Percentiles rank a stretch among this genome's conserved stretches.
phyloP scores from a whole-genome alignment of 1,140 invertebrate species.

The Patella vulgata region DNA sequence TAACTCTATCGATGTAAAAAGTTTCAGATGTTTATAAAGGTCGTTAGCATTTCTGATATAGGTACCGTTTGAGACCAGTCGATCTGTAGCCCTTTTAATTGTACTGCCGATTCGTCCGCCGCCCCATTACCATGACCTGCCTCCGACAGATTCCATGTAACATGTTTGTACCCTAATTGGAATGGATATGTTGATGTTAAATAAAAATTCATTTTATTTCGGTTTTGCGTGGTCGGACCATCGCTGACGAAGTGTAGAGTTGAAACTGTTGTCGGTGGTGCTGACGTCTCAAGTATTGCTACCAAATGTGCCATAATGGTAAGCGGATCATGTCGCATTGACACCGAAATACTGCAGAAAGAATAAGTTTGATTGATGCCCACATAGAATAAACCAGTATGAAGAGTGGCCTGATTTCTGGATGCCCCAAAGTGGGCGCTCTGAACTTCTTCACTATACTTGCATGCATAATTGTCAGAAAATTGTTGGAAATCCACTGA shows the following conservation, averaged over 20 bases:
- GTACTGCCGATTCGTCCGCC: constrained; percentile 63
- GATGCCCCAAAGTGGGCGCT: constrained; percentile 28
- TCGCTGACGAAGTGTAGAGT: constrained; percentile 19
- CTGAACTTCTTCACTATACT: constrained; percentile 33
- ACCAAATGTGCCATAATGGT: constrained; percentile 19
- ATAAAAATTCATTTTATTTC: constrained; percentile 15
- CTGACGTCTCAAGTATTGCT: constrained; percentile 5
- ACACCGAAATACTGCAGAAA: constrained; percentile 16
- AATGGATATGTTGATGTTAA: constrained; percentile 1
- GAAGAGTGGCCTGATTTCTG: constrained; percentile 25
- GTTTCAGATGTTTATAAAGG: neutral
- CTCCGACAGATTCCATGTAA: constrained; percentile 64
- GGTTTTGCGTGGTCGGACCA: constrained; percentile 24
- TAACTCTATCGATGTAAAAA: neutral
- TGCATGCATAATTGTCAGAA: constrained; percentile 33
- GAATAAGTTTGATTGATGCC: neutral
- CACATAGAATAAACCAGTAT: constrained; percentile 26
- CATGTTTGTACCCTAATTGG: constrained; percentile 12
- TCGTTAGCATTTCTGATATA: constrained; percentile 12
- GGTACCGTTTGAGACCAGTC: constrained; percentile 3
- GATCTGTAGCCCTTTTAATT: constrained; percentile 56
- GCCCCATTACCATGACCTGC: constrained; percentile 66
- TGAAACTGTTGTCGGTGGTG: neutral
- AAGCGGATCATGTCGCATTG: constrained; percentile 9
- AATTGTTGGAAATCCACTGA: constrained; percentile 8